Base-by-base conservation (phyloP, 2,797 vertebrate genomes). In the Amniataba percoides region DNA sequence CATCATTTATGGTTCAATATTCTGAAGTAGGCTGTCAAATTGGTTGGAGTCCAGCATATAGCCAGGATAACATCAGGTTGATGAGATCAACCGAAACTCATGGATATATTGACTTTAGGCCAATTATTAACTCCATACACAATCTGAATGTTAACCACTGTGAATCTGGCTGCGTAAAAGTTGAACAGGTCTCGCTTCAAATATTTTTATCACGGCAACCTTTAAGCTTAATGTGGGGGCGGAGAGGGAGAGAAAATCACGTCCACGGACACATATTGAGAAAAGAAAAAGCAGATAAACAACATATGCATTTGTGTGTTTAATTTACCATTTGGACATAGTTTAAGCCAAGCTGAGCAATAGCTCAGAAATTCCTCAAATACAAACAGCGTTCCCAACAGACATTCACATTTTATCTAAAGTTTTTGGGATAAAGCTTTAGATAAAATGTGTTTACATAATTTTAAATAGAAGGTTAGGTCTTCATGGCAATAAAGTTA, bases 1-100 rank as follows among this genome's bases (percentile, higher is more conserved):
- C 74, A 78, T 88, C 74, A 86, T 64, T 76, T 62, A 31, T 56
- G 40, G 31, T 23, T 87, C 85, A 78, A 89, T 87, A 80, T 70
- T 63, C 15, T 70, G 52, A 72, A 69, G 71, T 14, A 57, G 43
- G 49, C 46, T 53, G 68, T 78, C 57, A 60, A 52, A 74, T 13
- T 12, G 39, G 53, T 13, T 49, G n/a, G 25, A 76, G 76, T 55
- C 60, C 42, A 57, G 53, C 10, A 53, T 12, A 34, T 49, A 34
- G 48, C 2, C 3, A 13, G 53, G 51, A 78, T 55, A 70, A 65
- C 7, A 53, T 61, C 40, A 39, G 27, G 43, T 31, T 36, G 36
- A 73, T 78, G 52, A 59, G 70, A 85, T 76, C n/a, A 69, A 80
- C 7, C 2, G 7, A 31, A 45, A 72, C 60, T 31, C 10, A 69